Conservation (phyloP, 2,113 vertebrate species). For the Asarcornis scutulata region DNA sequence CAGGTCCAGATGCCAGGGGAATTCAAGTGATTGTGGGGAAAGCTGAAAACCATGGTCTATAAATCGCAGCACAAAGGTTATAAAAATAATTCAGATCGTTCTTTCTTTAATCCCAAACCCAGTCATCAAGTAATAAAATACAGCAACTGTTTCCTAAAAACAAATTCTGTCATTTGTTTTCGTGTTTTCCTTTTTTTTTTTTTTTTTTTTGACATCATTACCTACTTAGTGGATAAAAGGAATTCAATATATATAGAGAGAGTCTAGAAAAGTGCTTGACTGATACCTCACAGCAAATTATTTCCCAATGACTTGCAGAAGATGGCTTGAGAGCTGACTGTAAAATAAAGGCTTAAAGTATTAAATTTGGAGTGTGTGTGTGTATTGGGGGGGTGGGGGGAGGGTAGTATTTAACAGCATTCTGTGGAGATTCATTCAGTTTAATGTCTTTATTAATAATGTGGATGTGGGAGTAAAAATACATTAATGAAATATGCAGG, state of each 20-base stretch:
- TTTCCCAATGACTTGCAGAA: constrained; percentile 15
- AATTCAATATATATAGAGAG: background rate
- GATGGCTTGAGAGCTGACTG: background rate
- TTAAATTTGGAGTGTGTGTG: constrained; percentile 5
- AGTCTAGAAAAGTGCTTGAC: background rate
- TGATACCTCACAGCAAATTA: background rate
- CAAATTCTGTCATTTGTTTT: background rate
- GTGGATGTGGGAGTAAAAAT: constrained; percentile 48
- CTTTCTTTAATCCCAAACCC: background rate
- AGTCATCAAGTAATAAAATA: background rate
- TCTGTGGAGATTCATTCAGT: constrained; percentile 41
- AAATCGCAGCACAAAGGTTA: background rate
- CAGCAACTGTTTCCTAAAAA: background rate
- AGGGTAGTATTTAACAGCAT: constrained; percentile 39
- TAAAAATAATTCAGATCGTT: background rate
- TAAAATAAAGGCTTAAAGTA: constrained; percentile 24
- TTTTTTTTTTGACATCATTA: background rate
- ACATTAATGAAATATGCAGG: constrained; percentile 64
- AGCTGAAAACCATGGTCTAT: background rate
- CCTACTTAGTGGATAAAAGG: background rate
- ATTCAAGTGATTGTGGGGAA: background rate
- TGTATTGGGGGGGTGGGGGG: background rate
- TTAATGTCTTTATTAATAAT: constrained; percentile 68
- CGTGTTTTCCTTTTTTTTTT: background rate
- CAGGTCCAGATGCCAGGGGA: background rate